Conservation (phyloP, 2,113 vertebrate species). For the Pluvianellus socialis region DNA sequence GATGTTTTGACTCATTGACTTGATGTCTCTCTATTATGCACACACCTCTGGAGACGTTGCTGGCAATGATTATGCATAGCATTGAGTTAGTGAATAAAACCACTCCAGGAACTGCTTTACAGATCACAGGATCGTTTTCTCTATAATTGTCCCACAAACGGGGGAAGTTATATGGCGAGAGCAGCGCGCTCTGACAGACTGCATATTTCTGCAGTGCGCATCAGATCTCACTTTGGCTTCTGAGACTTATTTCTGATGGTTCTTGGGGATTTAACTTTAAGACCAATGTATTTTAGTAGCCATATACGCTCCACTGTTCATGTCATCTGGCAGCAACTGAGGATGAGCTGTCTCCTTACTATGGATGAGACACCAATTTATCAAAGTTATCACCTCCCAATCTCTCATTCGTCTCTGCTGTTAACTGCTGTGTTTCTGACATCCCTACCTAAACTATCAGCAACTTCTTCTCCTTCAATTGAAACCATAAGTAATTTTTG, state of each 20-base stretch:
- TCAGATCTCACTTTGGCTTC: conserved; percentile 45
- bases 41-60: conserved; percentile 65
- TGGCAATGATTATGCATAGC: conserved; percentile 63
- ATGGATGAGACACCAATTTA: conserved; percentile 66
- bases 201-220: conserved; percentile 44
- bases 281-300: conserved; percentile 63
- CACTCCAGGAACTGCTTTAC: conserved; percentile 60
- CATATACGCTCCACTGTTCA: conserved; percentile 8
- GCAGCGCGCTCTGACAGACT: conserved; percentile 39
- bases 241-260: conserved; percentile 48
- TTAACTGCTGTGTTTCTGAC: conserved; percentile 59
- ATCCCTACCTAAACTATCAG: conserved; percentile 35
- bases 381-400: conserved; percentile 62
- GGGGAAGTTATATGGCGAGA: conserved; percentile 53
- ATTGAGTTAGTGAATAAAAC: conserved; percentile 69
- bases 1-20: conserved; percentile 76
- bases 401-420: conserved; percentile 56
- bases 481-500: conserved; percentile 53
- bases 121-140: conserved; percentile 63
- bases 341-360: conserved; percentile 64
- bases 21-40: conserved; percentile 68
- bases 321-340: conserved; percentile 33
- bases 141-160: conserved; percentile 65
- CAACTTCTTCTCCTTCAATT: conserved; percentile 52
- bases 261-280: conserved; percentile 68